Percentiles rank a stretch among this genome's conserved stretches.
Conservation (phyloP, 2,797 vertebrate species). For the Acestrorhynchus altus region DNA sequence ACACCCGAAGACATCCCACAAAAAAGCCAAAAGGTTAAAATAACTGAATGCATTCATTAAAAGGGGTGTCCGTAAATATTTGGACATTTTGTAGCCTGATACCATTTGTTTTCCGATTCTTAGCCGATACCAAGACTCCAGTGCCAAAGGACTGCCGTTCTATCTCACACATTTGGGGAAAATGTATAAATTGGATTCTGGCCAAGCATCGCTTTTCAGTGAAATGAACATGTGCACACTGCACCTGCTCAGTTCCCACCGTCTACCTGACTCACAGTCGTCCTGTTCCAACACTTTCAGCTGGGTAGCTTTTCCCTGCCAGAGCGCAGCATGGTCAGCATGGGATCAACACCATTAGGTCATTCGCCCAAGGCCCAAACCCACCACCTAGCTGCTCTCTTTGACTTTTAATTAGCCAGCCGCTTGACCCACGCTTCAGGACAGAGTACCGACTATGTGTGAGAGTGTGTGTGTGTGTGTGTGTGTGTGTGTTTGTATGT, state of each 20-base stretch:
- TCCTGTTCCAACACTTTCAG: neutral
- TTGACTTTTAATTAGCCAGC: conserved; percentile 42
- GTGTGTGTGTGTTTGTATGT: conserved; percentile 16
- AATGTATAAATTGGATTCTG: neutral
- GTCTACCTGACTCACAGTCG: neutral
- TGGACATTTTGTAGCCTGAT: no score
- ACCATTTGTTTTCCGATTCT: no score
- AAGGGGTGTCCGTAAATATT: no score
- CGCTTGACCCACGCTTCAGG: conserved; percentile 39
- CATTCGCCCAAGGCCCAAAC: conserved; percentile 24
- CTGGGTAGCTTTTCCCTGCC: conserved; percentile 5
- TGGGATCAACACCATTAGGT: conserved; percentile 28
- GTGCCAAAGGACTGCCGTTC: no score
- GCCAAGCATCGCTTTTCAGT: neutral
- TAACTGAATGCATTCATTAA: no score
- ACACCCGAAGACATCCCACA: no score
- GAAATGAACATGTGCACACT: neutral
- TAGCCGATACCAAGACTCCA: no score
- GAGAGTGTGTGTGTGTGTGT: neutral
- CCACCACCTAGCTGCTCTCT: conserved; percentile 37
- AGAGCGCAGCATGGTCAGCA: neutral
- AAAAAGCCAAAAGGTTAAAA: no score
- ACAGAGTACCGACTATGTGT: conserved; percentile 35
- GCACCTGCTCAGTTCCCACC: neutral
- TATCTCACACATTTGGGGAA: neutral